Evolutionary conservation across 1,140 invertebrate genomes (phyloP).

Genomic region (Saxidomus purpurata): DNA sequence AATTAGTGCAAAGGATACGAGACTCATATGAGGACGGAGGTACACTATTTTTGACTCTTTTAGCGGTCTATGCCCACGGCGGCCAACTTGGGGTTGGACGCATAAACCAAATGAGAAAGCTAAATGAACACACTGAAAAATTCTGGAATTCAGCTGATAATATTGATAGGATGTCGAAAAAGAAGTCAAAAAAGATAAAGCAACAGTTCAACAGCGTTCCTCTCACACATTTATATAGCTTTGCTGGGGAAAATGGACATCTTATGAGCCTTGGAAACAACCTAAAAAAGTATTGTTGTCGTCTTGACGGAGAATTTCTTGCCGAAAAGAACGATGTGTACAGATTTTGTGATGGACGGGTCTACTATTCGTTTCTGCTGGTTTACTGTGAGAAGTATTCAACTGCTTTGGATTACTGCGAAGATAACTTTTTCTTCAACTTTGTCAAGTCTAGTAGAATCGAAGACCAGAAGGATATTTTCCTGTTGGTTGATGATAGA

Average conservation of each 20-base stretch:
- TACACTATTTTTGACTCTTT: background rate
- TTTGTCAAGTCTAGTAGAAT: background rate
- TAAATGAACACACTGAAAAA: background rate
- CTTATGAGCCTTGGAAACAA: background rate
- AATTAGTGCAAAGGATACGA: background rate
- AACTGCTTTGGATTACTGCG: background rate
- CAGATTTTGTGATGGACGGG: background rate
- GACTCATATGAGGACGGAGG: background rate
- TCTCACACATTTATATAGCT: background rate
- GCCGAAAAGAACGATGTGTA: background rate
- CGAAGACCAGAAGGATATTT: background rate
- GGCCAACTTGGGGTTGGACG: constrained; percentile 5
- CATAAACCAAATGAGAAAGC: constrained; percentile 5
- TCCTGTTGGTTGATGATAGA: background rate
- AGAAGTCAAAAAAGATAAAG: background rate
- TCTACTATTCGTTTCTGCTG: background rate
- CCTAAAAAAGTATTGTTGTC: background rate
- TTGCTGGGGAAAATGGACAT: background rate
- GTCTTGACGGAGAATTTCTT: background rate
- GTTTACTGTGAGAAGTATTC: constrained; percentile 22
- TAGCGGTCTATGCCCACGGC: background rate
- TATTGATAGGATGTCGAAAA: background rate
- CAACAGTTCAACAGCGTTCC: background rate
- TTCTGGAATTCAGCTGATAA: constrained; percentile 1
- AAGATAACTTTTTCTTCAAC: constrained; percentile 10